Base-by-base conservation (phyloP, 37 sponge, comb jelly and placozoan species). In the Spongilla lacustris region DNA sequence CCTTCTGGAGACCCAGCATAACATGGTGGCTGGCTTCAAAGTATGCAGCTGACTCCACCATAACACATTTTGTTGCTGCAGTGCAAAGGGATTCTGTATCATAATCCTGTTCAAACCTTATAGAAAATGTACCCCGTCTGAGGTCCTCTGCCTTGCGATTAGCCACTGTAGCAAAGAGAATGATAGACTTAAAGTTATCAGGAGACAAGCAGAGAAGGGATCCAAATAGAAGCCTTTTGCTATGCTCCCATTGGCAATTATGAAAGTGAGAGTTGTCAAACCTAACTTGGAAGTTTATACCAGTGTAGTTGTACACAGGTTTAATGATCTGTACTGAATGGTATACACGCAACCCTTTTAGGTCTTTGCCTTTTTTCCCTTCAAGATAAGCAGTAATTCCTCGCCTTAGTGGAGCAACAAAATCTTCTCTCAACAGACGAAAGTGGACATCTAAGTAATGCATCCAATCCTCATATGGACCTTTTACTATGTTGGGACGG, bases 371-470 rank as follows among this genome's bases (percentile, higher is more conserved):
- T 4, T 41, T 50, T 6, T 68, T 46, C 24, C 81, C 86, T 0
- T 80, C 29, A 4, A 80, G 76, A 67, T 75, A 96, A 29, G 73
- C 76, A 31, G 36, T 41, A 11, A 97, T 81, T 10, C 97, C 97
- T 49, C 68, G 66, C 33, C 97, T 84, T 10, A 97, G 88, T 34
- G 97, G 97, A 29, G 89, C 91, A 2, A 97, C 69, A 75, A 97
- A 94, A 68, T 97, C 97, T 85, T 97, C 97, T 32, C 97, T 73
- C 19, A 97, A 83, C 1, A 97, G 86, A 28, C 86, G 90, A 83
- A 97, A 97, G 67, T 97, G 97, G 0, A 90, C 78, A 66, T 97
- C 93, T 36, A 85, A 88, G 81, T 97, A 97, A 34, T 94, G 90
- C 75, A 90, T 84, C 88, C 92, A 92, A 37, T 75, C 73, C 12